Percentiles rank a stretch among this genome's conserved stretches.
Conservation (phyloP, 2,888 invertebrate species). For the Drosophila suboccidentalis region DNA sequence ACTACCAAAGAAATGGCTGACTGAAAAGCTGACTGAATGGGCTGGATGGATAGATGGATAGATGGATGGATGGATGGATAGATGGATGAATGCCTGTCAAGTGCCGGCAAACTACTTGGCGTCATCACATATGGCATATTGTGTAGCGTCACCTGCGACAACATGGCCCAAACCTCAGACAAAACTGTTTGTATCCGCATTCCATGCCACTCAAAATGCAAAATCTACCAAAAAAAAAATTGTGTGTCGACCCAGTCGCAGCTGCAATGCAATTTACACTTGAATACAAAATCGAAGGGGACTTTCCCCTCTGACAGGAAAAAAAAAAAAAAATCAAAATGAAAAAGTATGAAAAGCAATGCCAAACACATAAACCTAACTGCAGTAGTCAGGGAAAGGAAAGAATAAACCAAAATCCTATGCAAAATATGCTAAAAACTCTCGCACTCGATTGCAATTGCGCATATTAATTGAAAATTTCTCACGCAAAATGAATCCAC, state of each 20-base stretch:
- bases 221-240: slow-evolving; percentile 63
- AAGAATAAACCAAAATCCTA: slow-evolving; percentile 29
- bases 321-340: background rate
- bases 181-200: slow-evolving; percentile 53
- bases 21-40: slow-evolving; percentile 39
- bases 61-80: slow-evolving; percentile 22
- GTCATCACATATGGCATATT: slow-evolving; percentile 60
- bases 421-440: slow-evolving; percentile 71
- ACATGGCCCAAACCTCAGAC: slow-evolving; percentile 55
- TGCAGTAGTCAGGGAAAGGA: slow-evolving; percentile 13
- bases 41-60: slow-evolving; percentile 21
- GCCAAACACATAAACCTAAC: slow-evolving; percentile 62
- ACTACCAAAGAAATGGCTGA: slow-evolving; percentile 53
- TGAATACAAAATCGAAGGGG: slow-evolving; percentile 68
- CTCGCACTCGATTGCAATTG: slow-evolving; percentile 68
- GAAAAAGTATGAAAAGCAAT: slow-evolving; percentile 18
- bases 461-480: slow-evolving; percentile 82
- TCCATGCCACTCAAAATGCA: slow-evolving; percentile 71
- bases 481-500: slow-evolving; percentile 70
- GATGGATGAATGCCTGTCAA: slow-evolving; percentile 58
- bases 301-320: slow-evolving; percentile 9
- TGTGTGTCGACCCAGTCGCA: slow-evolving; percentile 53
- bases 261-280: slow-evolving; percentile 81
- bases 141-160: slow-evolving; percentile 66
- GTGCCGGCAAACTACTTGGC: slow-evolving; percentile 66